Evolutionary conservation across 2,113 vertebrate species (phyloP).

Genomic region (Cardinalis cardinalis): DNA sequence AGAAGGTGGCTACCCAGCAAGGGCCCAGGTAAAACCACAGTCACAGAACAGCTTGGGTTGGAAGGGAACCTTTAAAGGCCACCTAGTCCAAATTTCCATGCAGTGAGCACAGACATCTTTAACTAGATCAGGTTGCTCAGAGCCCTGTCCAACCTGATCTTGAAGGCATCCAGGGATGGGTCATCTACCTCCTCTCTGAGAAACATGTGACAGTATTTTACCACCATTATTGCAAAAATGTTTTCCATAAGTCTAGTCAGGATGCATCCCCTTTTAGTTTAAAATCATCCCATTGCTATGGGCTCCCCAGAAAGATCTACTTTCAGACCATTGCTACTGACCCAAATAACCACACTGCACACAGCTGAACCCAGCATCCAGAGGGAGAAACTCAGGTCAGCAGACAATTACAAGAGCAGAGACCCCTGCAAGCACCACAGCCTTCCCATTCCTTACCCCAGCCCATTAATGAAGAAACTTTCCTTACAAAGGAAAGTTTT

Average conservation of each 20-base stretch:
- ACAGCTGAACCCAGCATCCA: background rate
- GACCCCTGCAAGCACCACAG: background rate
- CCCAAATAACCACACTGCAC: background rate
- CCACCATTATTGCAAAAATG: background rate
- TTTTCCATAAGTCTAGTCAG: background rate
- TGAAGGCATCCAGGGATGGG: background rate
- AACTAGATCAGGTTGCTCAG: background rate
- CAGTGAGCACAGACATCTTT: background rate
- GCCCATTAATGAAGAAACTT: accelerated
- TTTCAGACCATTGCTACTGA: background rate
- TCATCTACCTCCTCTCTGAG: background rate
- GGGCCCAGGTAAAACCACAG: background rate
- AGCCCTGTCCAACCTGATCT: background rate
- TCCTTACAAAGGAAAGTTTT: background rate
- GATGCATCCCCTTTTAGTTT: background rate
- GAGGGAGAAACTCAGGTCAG: background rate
- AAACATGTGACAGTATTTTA: background rate
- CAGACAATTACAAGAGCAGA: background rate
- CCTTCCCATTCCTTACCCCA: background rate
- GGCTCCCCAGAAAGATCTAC: background rate
- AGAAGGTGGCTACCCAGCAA: background rate
- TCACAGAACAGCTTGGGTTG: accelerated
- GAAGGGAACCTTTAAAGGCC: background rate
- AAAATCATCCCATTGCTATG: background rate
- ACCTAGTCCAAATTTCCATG: accelerated